Base-by-base conservation (phyloP, 2,113 vertebrate genomes). In the Bolborhynchus lineola region DNA sequence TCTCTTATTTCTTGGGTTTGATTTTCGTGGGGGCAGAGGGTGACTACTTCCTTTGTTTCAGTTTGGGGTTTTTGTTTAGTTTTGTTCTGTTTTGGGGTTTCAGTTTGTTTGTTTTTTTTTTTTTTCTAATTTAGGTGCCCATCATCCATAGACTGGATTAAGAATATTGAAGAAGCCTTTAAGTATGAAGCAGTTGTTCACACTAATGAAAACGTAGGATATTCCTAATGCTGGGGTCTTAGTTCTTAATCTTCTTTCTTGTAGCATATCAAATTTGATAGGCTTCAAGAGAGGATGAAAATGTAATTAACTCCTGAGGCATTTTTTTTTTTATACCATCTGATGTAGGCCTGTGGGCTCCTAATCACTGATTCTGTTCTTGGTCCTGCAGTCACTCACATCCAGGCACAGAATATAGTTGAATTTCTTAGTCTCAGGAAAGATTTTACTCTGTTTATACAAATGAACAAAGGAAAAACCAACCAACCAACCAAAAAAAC, bases 1-100 rank as follows among this genome's bases (percentile, higher is more conserved):
- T 42, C 0, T 59, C 74, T 42, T 41, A 4, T 47, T 49, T 84
- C 7, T 35, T 55, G 10, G 10, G 2, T 29, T 79, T 47, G 28
- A 18, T 59, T 88, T 85, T 28, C 19, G 0, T 0, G 47, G 17
- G 14, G 8, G 11, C 9, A n/a, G 4, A 13, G 31, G 8, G 4
- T n/a, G 18, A 74, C 7, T 21, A 8, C 6, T n/a, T 81, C 65
- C 14, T 55, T 57, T 76, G 10, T 14, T 74, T 75, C 46, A 3
- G 11, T 46, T 76, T 12, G 15, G 10, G 1, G 9, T 70, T 69
- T 44, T 70, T n/a, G 7, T 37, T 88, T 64, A 25, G 13, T 24
- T 81, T 68, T 35, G 33, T 33, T 55, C 18, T 68, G 46, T 4
- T 64, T 79, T 59, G 2, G 12, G 19, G 0, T 37, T 57, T 26